Evolutionary conservation across 2,113 vertebrate genomes (phyloP).

Genomic region (Callorhinus ursinus): DNA sequence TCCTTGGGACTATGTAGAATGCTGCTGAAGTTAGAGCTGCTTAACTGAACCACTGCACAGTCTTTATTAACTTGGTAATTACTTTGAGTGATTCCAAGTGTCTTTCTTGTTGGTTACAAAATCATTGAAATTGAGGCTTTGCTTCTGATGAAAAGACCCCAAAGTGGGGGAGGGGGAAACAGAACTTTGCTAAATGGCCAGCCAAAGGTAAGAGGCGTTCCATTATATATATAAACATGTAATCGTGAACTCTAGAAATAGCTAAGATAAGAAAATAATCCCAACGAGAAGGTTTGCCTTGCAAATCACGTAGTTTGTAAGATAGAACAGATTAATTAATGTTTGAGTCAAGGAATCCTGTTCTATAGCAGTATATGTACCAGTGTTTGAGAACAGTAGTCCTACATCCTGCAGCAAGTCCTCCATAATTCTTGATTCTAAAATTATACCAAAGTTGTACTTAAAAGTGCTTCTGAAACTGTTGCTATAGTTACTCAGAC

Average conservation of each 20-base stretch:
- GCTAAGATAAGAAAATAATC: neutral
- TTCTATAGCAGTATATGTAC: neutral
- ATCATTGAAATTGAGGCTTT: neutral
- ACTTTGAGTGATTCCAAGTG: neutral
- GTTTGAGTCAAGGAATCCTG: neutral
- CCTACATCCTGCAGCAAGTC: neutral
- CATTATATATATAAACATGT: neutral
- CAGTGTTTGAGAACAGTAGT: constrained; percentile 9
- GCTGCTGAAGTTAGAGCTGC: neutral
- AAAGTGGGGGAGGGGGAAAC: neutral
- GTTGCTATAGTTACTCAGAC: constrained; percentile 74
- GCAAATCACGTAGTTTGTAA: neutral
- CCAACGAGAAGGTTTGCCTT: constrained; percentile 32
- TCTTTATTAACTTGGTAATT: neutral
- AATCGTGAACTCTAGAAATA: neutral
- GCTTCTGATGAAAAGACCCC: neutral
- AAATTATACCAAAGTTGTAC: constrained; percentile 68
- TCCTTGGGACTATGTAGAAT: neutral
- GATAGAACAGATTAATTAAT: neutral
- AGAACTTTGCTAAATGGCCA: constrained; percentile 34
- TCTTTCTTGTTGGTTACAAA: neutral
- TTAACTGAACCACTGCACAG: neutral
- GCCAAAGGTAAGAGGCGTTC: neutral
- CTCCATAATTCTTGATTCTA: constrained; percentile 63
- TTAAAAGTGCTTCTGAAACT: constrained; percentile 60